Evolutionary conservation across 2,797 vertebrate genomes (phyloP), one percentile per base, ranked within the genome.

Genomic region (Myioborus melanocephalus): DNA sequence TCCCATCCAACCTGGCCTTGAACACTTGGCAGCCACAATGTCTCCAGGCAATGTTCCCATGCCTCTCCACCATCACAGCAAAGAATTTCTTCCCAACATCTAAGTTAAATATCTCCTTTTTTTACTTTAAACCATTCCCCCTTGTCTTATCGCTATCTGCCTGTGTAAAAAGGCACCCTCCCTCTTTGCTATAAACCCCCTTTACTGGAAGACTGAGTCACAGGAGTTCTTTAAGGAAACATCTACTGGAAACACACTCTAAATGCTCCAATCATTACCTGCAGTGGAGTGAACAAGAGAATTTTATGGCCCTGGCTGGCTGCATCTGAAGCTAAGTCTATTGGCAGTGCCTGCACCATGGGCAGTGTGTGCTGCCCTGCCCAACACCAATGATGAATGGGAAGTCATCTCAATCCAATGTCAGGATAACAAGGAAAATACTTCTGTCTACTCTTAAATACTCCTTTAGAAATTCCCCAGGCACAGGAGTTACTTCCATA

Each of bases 191-290:
- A 43, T 53, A 78, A 90, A 77, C 26, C 53, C 80, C 41, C 47
- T 55, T 90, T 53, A 60, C 53, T 84, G 88, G 68, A 84, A 84
- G 53, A 24, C 73, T 90, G 81, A 84, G 53, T 50, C 30, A 26
- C n/a, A 60, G 60, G 23, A 66, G 75, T 83, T 82, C 93, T 96
- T 88, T 11, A 30, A 94, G 73, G 85, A 91, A 93, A 71, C 52
- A 57, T 59, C 88, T 94, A 61, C 84, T 77, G 56, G 86, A 60
- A 82, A 32, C 60, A 76, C 8, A 5, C 35, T 87, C 61, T 41
- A 70, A 93, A 80, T 56, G 66, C 47, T 86, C 24, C 56, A 66
- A 53, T 24, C 1, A 53, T 70, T 95, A 89, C 24, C 81, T 84
- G 59, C 78, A 75, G 28, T 41, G 43, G 52, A 55, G 37, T 22